phyloP scores from a whole-genome alignment of 2,113 vertebrate genomes.

The Oxyura jamaicensis region DNA sequence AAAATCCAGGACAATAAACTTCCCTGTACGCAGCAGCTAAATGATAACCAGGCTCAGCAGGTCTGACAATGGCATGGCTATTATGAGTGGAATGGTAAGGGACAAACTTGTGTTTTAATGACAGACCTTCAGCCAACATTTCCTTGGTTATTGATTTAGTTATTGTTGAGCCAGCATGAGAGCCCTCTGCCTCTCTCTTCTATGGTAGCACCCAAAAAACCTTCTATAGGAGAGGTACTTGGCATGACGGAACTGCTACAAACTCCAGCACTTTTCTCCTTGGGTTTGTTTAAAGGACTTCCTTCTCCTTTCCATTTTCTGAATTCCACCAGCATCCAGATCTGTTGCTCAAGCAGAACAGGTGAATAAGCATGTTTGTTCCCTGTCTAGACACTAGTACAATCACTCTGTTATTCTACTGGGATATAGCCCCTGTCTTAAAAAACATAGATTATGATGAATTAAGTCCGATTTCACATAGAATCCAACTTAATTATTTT shows the following conservation, averaged over 20 bases:
- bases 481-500: slow-evolving; percentile 39
- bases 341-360: background rate
- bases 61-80: background rate
- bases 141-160: background rate
- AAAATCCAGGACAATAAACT: background rate
- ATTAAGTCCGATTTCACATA: slow-evolving; percentile 21
- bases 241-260: fast-evolving
- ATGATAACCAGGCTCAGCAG: background rate
- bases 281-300: background rate
- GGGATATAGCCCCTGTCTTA: background rate
- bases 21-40: background rate
- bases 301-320: background rate
- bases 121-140: background rate
- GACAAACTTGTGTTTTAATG: background rate
- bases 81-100: background rate
- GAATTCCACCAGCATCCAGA: background rate
- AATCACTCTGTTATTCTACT: slow-evolving; percentile 16
- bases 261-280: background rate
- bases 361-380: background rate
- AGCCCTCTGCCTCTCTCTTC: background rate
- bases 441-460: slow-evolving; percentile 14
- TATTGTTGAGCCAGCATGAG: background rate
- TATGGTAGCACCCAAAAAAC: background rate
- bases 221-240: background rate
- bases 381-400: background rate